Evolutionary conservation across 1,140 invertebrate genomes (phyloP), one percentile per base, ranked within the genome.

Genomic region (Drosophila nikananu): DNA sequence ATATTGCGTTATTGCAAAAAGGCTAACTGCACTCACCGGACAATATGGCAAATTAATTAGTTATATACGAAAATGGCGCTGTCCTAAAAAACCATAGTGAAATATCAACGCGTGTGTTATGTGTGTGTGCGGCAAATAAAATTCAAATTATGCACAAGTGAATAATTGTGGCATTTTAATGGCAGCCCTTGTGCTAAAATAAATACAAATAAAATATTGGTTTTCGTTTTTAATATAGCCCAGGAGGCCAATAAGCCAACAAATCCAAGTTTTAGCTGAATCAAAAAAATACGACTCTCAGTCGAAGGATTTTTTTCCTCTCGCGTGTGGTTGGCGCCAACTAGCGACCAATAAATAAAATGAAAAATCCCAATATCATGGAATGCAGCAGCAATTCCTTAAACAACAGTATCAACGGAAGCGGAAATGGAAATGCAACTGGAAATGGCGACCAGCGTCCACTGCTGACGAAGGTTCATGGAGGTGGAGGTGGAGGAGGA

Each of bases 311-410:
- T 41, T 49, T 60, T 62, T 60, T 23, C 32, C 10, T 10, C 35
- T 13, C 35, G 63, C 30, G 64, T 55, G 55, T 25, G 44, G 39
- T 49, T 76, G 86, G 84, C 84, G 84, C 86, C 84, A 90, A 62
- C 78, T 84, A 90, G 78, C 78, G 86, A 71, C 66, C 59, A 68
- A 79, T 90, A 90, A 90, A 89, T 89, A 81, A 73, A 73, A 92
- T 92, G 91, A 92, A 92, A 92, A 92, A 91, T 78, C 84, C 76
- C 74, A 87, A 81, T 86, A 89, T 86, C 75, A 82, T 92, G 86
- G 91, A 92, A 77, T 81, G 81, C 71, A 78, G 49, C 58, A 80
- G 65, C 73, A 83, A 60, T 82, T 77, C 80, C 75, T 79, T 86
- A 76, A 86, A 86, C 72, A 74, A 77, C 75, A 83, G 82, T 86